Base-by-base conservation (phyloP, 2,113 vertebrate species). In the Origma solitaria region DNA sequence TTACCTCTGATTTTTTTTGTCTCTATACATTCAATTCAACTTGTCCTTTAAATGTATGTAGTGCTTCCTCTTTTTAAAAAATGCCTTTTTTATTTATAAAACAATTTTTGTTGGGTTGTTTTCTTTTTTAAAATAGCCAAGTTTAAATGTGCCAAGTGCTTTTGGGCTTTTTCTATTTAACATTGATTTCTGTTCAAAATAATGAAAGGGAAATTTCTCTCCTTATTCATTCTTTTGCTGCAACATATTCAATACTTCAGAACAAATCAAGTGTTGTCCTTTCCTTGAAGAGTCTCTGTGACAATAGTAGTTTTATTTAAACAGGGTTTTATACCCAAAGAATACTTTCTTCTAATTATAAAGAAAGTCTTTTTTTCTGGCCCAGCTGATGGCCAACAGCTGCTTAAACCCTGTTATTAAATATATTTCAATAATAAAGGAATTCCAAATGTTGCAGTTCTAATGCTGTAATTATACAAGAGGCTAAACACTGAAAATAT, bases 1-100 rank as follows among this genome's bases (percentile, higher is more conserved):
- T 89, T 87, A 91, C 61, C 82, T 94, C 93, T 80, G 54, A n/a
- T 3, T 24, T 40, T 73, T 71, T 95, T 92, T 86, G 45, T 40
- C 62, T 85, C 19, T 77, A 38, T 62, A 71, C 11, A 30, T 58
- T 85, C 49, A 82, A 4, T 54, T 82, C 37, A 61, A 18, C 23
- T 90, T 73, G 45, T 70, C 37, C 80, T 90, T 82, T 54, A 87
- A 80, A 54, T 35, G 10, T 89, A 68, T 44, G 33, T 66, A 77
- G 62, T 77, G 58, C 79, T 95, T 91, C 85, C 90, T 90, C 42
- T 93, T 91, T 88, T 85, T 38, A 13, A 81, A 81, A 86, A 65
- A 49, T 14, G 37, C 19, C 19, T 68, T 72, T 77, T 79, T 91
- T 56, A 77, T 88, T 92, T 92, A 45, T 50, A 57, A 81, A 73